These are phyloP conservation scores for Pristionchus entomophagus DNA, from an alignment of 2,888 invertebrate species.

Conservation along the genomic window DNA sequence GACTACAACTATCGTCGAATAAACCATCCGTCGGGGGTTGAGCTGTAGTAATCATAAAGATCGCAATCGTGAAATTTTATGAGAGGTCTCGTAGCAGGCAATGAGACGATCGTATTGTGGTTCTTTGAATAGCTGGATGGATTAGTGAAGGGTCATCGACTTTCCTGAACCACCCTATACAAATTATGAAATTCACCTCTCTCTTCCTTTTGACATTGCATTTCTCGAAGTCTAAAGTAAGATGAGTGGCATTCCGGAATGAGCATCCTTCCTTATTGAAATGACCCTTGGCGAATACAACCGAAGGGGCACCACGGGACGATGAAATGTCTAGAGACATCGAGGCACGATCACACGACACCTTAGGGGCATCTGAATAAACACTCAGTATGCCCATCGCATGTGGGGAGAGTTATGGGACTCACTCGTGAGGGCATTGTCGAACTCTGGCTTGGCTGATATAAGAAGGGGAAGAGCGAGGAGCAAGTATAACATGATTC, in stretches of 20 bases:
- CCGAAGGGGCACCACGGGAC: slow-evolving; percentile 62
- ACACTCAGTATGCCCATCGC: background rate
- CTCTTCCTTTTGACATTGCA: slow-evolving; percentile 72
- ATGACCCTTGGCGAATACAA: slow-evolving; percentile 73
- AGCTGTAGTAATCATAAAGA: slow-evolving; percentile 55
- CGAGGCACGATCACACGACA: slow-evolving; percentile 62
- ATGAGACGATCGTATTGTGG: background rate
- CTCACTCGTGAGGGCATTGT: slow-evolving; percentile 36
- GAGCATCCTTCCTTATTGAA: slow-evolving; percentile 67
- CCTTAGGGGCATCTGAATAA: slow-evolving; percentile 64
- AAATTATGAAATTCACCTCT: slow-evolving; percentile 58
- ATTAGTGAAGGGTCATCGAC: slow-evolving; percentile 41
- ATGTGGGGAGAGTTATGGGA: background rate
- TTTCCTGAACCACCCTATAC: background rate
- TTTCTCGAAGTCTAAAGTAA: slow-evolving; percentile 70
- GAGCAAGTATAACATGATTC: background rate
- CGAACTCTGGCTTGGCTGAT: slow-evolving; percentile 15
- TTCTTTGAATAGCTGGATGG: background rate
- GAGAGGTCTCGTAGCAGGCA: background rate
- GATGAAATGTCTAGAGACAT: slow-evolving; percentile 66
- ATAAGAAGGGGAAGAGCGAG: background rate
- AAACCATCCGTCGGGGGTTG: slow-evolving; percentile 73
- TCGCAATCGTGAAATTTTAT: too few species aligned
- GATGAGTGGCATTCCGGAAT: slow-evolving; percentile 62
- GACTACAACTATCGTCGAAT: slow-evolving; percentile 73